Conservation (phyloP, 2,888 invertebrate genomes). For the Hydropsyche betteni region DNA sequence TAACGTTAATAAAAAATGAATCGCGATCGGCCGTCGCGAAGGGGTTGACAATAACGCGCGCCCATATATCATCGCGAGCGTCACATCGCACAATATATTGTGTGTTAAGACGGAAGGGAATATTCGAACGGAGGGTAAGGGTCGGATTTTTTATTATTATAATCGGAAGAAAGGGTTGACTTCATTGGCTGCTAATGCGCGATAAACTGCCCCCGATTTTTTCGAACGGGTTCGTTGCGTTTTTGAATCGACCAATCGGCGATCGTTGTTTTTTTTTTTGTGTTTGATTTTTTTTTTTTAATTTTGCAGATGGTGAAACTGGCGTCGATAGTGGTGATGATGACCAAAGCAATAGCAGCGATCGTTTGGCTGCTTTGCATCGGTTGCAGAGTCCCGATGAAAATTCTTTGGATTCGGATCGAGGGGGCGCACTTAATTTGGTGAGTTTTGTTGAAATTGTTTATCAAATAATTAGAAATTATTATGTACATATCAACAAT, state of each 20-base stretch:
- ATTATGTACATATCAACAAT: too few relatives aligned
- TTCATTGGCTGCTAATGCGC: constrained; percentile 54
- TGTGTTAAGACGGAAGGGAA: too few relatives aligned
- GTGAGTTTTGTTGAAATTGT: constrained; percentile 59
- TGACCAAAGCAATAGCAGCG: constrained; percentile 69
- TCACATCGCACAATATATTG: not conserved
- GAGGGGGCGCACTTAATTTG: constrained; percentile 70
- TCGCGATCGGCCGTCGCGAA: not conserved
- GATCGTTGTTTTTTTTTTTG: not conserved
- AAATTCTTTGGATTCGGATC: constrained; percentile 72
- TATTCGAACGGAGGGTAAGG: constrained; percentile 51
- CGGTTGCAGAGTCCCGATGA: constrained; percentile 61
- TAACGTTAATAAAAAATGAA: too few relatives aligned
- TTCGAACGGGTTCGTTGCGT: not conserved
- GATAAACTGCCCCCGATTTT: constrained; percentile 53
- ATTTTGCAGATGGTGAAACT: constrained; percentile 67
- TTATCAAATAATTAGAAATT: not conserved
- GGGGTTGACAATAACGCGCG: constrained; percentile 42
- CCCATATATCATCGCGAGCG: constrained; percentile 50
- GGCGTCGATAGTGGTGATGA: constrained; percentile 72
- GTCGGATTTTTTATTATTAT: too few relatives aligned
- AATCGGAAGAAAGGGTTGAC: constrained; percentile 53
- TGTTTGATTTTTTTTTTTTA: constrained; percentile 29
- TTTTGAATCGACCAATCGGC: not conserved
- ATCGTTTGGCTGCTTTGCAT: constrained; percentile 64